These are phyloP conservation scores for Babylonia areolata DNA, from an alignment of 1,140 invertebrate species.

Conservation along the genomic window DNA sequence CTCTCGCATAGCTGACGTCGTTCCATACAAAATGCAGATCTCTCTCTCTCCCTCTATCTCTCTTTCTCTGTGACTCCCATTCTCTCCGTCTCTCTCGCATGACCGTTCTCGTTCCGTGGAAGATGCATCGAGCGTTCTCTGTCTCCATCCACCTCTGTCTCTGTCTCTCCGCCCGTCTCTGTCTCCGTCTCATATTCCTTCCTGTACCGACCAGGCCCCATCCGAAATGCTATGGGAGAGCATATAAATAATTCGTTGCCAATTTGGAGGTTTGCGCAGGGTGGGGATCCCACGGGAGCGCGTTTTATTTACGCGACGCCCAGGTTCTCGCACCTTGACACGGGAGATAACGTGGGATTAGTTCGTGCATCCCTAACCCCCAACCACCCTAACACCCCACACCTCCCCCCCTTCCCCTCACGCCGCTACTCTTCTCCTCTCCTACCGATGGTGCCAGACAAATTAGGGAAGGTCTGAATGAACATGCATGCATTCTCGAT, in stretches of 20 bases:
- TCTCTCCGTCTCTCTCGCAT: neutral
- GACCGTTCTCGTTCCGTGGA: too few relatives aligned
- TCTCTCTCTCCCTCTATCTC: conserved; percentile 14
- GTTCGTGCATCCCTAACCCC: too few relatives aligned
- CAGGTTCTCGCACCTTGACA: neutral
- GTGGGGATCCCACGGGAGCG: neutral
- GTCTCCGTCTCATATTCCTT: neutral
- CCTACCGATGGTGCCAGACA: neutral
- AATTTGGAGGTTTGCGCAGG: neutral
- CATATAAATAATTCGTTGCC: neutral
- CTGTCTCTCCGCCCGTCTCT: neutral
- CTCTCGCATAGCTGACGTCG: too few relatives aligned
- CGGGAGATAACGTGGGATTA: too few relatives aligned
- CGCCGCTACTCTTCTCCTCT: too few relatives aligned
- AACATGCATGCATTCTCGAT: too few relatives aligned
- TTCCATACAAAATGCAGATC: too few relatives aligned
- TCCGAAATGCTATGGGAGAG: neutral
- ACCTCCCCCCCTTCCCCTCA: too few relatives aligned
- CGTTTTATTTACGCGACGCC: neutral
- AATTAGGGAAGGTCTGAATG: neutral
- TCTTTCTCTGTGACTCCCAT: conserved; percentile 14
- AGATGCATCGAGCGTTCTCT: neutral
- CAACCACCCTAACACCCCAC: too few relatives aligned
- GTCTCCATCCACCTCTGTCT: neutral
- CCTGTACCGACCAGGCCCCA: too few relatives aligned